Evolutionary conservation across 35 echinoderm and acorn worm genomes (phyloP), one percentile per base, ranked within the genome.

Genomic region (Heliocidaris tuberculata): DNA sequence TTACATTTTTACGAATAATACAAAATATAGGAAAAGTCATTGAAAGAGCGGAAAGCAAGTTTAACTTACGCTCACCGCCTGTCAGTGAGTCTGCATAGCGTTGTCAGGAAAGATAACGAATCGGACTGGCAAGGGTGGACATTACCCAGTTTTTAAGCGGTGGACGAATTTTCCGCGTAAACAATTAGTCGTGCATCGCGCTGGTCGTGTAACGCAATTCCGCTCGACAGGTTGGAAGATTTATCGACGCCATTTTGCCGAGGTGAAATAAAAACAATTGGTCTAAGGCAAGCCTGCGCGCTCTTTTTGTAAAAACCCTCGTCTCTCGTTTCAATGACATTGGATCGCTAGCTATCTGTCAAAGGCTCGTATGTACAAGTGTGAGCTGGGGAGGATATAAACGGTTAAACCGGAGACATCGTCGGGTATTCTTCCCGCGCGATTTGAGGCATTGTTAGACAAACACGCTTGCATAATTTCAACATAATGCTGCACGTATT

Each of bases 221-320:
- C 65, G 27, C 19, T 78, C 65, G 65, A 78, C 65, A 78, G 65
- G 21, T 78, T 78, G 65, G 65, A 78, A 78, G 65, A 78, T 78
- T 78, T 78, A 78, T 78, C 65, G 65, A 78, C 65, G 65, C 65
- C 65, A 78, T 78, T 78, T 78, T 78, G 21, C 65, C 27, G 27
- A 78, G 65, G 65, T 78, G 65, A 78, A 78, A 78, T 78, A 24
- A 78, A 78, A 78, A 78, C 65, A 78, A 78, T 78, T 78, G 65
- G 65, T 78, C 65, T 78, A 78, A 78, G 65, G 65, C 65, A 78
- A 78, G 65, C 65, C 65, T 78, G 65, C 65, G 21, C 65, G 65
- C 65, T 78, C 65, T 78, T 78, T 29, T 78, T 19, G 65, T 78
- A 78, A 78, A 78, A 78, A 78, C 65, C 65, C 27, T 78, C 65